Conservation (phyloP, 2,113 vertebrate species). For the zebrafish (Danio rerio) region GRCz12tu NC_133190.1:28128501-28129000, state of each 20-base stretch:
- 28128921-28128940: conserved; percentile 73
- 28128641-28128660: conserved; percentile 78
- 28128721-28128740: conserved; percentile 62
- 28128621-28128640: conserved; percentile 72
- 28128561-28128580: conserved; percentile 71
- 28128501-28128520: not conserved
- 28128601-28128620: conserved; percentile 71
- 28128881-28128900: conserved; percentile 51
- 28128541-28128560: conserved; percentile 78
- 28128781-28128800: conserved; percentile 71
- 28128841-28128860: conserved; percentile 70
- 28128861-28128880: conserved; percentile 71
- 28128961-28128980: conserved; percentile 64
- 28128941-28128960: conserved; percentile 61
- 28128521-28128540: conserved; percentile 66
- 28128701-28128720: conserved; percentile 74
- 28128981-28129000: conserved; percentile 69
- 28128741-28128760: conserved; percentile 69
- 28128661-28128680: conserved; percentile 71
- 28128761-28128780: conserved; percentile 65
- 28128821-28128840: conserved; percentile 65
- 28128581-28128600: conserved; percentile 76
- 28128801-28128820: conserved; percentile 68
- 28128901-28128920: conserved; percentile 65
- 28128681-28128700: conserved; percentile 69